These are phyloP conservation scores for Cavia porcellus DNA, from an alignment of 2,113 vertebrate genomes.

Conservation along the genomic window DNA sequence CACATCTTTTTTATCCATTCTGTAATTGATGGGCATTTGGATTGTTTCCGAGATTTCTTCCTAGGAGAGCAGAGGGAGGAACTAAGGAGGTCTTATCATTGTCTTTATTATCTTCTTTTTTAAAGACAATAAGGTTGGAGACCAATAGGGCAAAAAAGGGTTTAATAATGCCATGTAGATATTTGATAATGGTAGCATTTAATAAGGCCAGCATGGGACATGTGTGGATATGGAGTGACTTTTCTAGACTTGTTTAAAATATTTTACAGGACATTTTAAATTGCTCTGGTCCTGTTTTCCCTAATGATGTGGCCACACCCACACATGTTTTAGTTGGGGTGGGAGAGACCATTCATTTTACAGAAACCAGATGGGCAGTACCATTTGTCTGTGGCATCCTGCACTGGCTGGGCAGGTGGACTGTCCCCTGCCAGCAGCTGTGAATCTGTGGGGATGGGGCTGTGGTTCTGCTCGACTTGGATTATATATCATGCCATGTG, in stretches of 20 bases:
- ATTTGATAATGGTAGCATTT: background rate
- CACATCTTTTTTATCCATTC: no score
- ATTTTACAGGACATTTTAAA: background rate
- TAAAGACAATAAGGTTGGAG: background rate
- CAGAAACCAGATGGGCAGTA: background rate
- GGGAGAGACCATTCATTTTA: background rate
- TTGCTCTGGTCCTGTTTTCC: no score
- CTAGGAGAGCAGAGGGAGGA: background rate
- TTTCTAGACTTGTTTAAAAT: background rate
- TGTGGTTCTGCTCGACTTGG: background rate
- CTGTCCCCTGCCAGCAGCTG: background rate
- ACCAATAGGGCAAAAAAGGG: background rate
- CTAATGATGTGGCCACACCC: background rate
- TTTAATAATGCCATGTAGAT: background rate
- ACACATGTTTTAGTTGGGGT: background rate
- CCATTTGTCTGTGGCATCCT: background rate
- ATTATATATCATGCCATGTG: no score
- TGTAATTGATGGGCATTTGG: no score
- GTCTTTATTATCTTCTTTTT: background rate
- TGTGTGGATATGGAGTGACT: background rate
- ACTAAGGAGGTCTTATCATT: background rate
- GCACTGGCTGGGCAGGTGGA: background rate
- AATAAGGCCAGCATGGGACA: background rate
- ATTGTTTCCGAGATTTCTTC: background rate
- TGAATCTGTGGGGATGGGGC: no score